phyloP scores from a whole-genome alignment of 2,113 vertebrate species.

The Burhinus bistriatus region DNA sequence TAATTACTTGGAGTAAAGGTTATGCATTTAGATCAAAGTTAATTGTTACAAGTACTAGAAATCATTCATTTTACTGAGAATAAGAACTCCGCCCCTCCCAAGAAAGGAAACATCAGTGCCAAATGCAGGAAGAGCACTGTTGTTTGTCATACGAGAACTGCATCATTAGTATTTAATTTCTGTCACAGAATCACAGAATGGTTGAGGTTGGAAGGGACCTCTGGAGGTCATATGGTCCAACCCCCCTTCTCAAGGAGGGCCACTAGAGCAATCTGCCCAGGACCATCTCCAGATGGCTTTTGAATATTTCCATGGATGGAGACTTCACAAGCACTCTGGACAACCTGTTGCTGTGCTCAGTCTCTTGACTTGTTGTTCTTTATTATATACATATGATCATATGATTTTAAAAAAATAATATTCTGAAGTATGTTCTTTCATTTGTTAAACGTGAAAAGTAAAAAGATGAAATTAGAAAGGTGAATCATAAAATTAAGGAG shows the following conservation, averaged over 20 bases:
- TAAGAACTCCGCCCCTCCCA: neutral
- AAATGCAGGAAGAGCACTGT: neutral
- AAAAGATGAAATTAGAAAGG: neutral
- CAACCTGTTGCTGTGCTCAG: neutral
- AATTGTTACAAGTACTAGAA: neutral
- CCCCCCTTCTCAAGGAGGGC: rapidly evolving
- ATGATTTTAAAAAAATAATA: neutral
- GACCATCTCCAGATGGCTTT: neutral
- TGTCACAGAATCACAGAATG: neutral
- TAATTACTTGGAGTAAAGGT: neutral
- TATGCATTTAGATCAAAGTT: neutral
- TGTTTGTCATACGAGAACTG: neutral
- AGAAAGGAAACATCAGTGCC: neutral
- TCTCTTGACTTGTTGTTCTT: neutral
- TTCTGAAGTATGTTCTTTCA: neutral
- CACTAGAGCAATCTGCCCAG: neutral
- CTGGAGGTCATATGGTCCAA: neutral
- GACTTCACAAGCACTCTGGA: neutral
- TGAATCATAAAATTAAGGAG: neutral
- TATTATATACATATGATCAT: neutral
- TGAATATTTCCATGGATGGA: neutral
- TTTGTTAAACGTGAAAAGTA: neutral
- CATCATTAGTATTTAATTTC: neutral
- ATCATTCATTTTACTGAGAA: neutral
- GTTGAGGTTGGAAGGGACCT: neutral